Conservation (phyloP, 2,797 vertebrate genomes). For the Cynopterus sphinx region DNA sequence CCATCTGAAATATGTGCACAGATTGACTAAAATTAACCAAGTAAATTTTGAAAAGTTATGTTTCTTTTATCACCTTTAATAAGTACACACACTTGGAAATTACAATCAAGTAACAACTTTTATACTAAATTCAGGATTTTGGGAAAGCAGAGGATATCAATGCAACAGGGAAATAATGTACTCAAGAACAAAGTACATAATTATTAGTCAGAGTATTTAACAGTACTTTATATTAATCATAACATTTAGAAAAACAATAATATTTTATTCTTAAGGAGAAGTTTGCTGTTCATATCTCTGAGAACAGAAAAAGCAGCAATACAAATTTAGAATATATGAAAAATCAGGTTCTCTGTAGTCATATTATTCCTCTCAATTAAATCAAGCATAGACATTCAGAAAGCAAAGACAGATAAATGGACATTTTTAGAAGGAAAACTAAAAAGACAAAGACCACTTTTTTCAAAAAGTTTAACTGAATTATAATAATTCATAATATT, state of each 20-base stretch:
- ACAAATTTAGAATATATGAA: conserved; percentile 21
- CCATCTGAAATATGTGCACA: not conserved
- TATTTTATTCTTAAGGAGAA: conserved; percentile 29
- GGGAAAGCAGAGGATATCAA: not conserved
- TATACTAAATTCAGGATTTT: not conserved
- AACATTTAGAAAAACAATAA: conserved; percentile 5
- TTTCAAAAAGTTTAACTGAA: conserved; percentile 31
- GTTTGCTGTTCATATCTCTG: not conserved
- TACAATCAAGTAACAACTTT: conserved; percentile 45
- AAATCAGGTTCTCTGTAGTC: conserved; percentile 29
- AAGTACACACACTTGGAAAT: not conserved
- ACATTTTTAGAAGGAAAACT: conserved; percentile 5
- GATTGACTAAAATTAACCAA: conserved; percentile 45
- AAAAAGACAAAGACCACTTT: not conserved
- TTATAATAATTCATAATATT: not conserved
- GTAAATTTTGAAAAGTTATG: conserved; percentile 21
- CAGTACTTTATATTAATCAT: not conserved
- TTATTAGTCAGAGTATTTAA: not conserved
- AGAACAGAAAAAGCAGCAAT: conserved; percentile 16
- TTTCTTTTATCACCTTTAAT: not conserved
- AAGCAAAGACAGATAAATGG: not conserved
- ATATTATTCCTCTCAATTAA: conserved; percentile 37
- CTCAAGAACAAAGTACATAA: not conserved
- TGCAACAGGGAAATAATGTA: not conserved
- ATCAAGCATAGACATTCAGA: conserved; percentile 8